These are phyloP conservation scores for Gobionotothen gibberifrons DNA, from an alignment of 2,797 vertebrate species.

Conservation along the genomic window DNA sequence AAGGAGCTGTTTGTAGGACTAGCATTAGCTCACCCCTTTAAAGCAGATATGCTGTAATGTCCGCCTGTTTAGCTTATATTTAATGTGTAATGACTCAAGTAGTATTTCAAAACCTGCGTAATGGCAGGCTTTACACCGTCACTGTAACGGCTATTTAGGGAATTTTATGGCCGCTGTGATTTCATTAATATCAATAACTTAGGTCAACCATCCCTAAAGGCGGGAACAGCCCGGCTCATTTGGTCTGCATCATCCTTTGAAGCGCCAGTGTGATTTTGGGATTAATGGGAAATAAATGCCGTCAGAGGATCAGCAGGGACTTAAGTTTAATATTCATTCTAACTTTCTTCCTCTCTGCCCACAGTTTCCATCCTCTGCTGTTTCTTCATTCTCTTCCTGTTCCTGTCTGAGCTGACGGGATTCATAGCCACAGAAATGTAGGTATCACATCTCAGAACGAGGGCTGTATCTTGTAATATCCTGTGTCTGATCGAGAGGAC, in stretches of 20 bases:
- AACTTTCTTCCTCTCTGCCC: constrained; percentile 72
- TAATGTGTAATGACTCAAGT: constrained; percentile 67
- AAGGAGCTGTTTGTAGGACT: constrained; percentile 45
- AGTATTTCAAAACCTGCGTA: constrained; percentile 64
- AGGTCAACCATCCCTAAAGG: constrained; percentile 54
- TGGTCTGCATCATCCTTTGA: constrained; percentile 44
- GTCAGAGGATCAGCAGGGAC: constrained; percentile 5
- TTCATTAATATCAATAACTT: constrained; percentile 65
- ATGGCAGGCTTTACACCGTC: constrained; percentile 50
- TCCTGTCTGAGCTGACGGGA: constrained; percentile 98
- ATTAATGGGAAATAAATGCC: constrained; percentile 16
- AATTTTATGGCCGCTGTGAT: constrained; percentile 53
- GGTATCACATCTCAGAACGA: constrained; percentile 71
- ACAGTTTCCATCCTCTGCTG: constrained; percentile 99
- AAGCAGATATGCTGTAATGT: constrained; percentile 67
- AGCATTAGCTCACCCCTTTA: constrained; percentile 69
- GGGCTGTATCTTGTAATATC: constrained; percentile 24
- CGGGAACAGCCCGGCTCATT: constrained; percentile 37
- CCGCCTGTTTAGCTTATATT: constrained; percentile 62
- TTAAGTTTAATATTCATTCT: constrained; percentile 27
- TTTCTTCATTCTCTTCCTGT: constrained; percentile 98
- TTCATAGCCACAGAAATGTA: constrained; percentile 99
- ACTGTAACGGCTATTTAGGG: constrained; percentile 67
- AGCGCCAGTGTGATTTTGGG: constrained; percentile 31
- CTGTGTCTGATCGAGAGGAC: neutral